phyloP scores from a whole-genome alignment of 1,140 invertebrate genomes.

The Nephila pilipes region DNA sequence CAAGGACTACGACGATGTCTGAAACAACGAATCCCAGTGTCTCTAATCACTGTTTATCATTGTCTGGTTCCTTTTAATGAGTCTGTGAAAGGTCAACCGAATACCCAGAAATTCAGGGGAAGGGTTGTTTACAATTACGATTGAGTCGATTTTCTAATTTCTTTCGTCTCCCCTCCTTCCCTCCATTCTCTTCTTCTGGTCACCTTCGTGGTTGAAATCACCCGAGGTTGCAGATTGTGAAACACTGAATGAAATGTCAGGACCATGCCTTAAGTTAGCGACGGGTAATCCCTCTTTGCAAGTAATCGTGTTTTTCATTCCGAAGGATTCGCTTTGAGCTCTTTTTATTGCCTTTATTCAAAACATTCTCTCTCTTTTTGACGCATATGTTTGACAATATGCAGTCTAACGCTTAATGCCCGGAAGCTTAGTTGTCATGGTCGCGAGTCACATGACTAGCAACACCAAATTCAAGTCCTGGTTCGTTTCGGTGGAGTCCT shows the following conservation, averaged over 20 bases:
- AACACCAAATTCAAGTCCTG: too few relatives aligned
- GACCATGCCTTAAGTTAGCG: too few relatives aligned
- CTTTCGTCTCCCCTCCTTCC: not conserved
- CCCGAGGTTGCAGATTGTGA: not conserved
- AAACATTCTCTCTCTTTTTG: too few relatives aligned
- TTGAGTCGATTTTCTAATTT: not conserved
- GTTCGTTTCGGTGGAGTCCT: too few relatives aligned
- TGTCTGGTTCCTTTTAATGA: not conserved
- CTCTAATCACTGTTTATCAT: slow-evolving; percentile 7
- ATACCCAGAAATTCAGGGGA: not conserved
- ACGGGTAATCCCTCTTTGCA: too few relatives aligned
- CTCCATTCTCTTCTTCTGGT: not conserved
- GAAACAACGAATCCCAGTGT: not conserved
- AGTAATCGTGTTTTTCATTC: too few relatives aligned
- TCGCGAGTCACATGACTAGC: too few relatives aligned
- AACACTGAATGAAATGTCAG: not conserved
- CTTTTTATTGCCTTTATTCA: too few relatives aligned
- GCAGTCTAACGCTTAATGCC: too few relatives aligned
- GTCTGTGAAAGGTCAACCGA: not conserved
- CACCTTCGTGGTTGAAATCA: not conserved
- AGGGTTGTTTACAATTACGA: not conserved
- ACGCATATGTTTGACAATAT: too few relatives aligned
- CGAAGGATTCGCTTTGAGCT: too few relatives aligned
- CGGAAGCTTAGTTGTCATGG: too few relatives aligned
- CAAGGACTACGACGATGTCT: not conserved